phyloP scores from a whole-genome alignment of 2,888 invertebrate species.

The Aphidius colemani region DNA sequence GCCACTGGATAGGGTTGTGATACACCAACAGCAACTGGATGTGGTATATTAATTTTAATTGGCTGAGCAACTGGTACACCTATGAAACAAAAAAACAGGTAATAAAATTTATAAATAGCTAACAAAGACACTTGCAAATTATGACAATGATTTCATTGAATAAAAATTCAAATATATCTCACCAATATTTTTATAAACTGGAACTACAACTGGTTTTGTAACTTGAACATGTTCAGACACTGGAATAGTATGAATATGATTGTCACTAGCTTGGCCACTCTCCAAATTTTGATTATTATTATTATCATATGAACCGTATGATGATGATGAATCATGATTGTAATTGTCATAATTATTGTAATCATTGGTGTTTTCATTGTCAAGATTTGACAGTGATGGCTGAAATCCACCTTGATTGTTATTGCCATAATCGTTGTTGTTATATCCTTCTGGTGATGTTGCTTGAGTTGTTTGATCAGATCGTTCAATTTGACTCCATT shows the following conservation, averaged over 20 bases:
- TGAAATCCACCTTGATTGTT: slow-evolving; percentile 33
- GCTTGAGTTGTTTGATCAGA: slow-evolving; percentile 50
- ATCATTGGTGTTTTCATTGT: slow-evolving; percentile 27
- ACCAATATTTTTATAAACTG: slow-evolving; percentile 72
- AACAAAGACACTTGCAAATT: background rate
- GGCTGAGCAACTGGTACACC: slow-evolving; percentile 68
- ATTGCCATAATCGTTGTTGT: slow-evolving; percentile 34
- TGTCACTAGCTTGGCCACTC: slow-evolving; percentile 47
- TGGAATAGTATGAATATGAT: slow-evolving; percentile 63
- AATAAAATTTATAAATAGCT: background rate
- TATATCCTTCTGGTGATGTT: slow-evolving; percentile 46
- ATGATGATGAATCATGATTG: slow-evolving; percentile 29
- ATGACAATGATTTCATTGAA: background rate
- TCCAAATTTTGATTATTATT: slow-evolving; percentile 43
- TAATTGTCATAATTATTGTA: slow-evolving; percentile 31
- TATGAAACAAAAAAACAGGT: slow-evolving; percentile 23
- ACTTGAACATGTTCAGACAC: slow-evolving; percentile 72
- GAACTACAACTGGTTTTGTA: slow-evolving; percentile 70
- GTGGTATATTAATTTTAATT: slow-evolving; percentile 65
- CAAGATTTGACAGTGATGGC: slow-evolving; percentile 31
- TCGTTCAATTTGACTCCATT: slow-evolving; percentile 43
- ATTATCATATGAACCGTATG: slow-evolving; percentile 41
- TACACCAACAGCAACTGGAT: slow-evolving; percentile 65
- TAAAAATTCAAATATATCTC: slow-evolving; percentile 26
- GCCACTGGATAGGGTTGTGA: slow-evolving; percentile 73